Base-by-base conservation (phyloP, 64 coral and sea anemone genomes). In the Actinia tenebrosa region DNA sequence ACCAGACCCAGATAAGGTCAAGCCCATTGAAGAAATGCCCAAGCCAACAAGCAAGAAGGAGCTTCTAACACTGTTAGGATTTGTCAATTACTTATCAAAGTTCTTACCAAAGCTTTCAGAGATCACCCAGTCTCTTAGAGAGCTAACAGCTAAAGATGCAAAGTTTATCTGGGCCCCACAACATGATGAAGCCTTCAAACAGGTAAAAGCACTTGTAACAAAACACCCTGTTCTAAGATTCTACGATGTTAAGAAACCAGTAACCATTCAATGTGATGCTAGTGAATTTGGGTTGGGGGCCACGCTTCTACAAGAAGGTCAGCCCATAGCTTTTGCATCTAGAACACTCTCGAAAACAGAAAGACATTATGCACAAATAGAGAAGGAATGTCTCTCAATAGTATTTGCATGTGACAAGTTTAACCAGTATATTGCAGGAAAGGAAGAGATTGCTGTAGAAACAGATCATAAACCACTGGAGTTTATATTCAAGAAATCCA, bases 1-100 rank as follows among this genome's bases (percentile, higher is more conserved):
- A 82, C 86, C 86, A 82, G 91, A 88, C 84, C 86, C 86, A 26
- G 64, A 84, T 43, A 89, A 92, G 86, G 20, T 85, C 61, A 84
- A 43, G 71, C 81, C 81, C 20, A 47, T 88, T 17, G 56, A 84
- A 45, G 25, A 89, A 42, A 83, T 84, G 80, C 80, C 56, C 3
- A 89, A 68, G 20, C 88, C 80, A 52, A 84, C 80, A 84, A 68
- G 16, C 56, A 89, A 84, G 47, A 60, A 81, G 61, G 62, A 89
- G 58, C 60, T 89, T 11, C 79, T 60, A 44, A 89, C 88, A 11
- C 62, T 89, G 11, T 66, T 84, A 71, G 88, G 88, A 52, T 89
- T 89, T 69, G 80, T 84, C 63, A 89, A 89, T 60, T 89, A 84
- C 60, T 52, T 84, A 13, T 20, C 80, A 10, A 83, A 84, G 79